These are phyloP conservation scores for Ellobium chinense DNA, from an alignment of 2,888 invertebrate genomes.

Conservation along the genomic window DNA sequence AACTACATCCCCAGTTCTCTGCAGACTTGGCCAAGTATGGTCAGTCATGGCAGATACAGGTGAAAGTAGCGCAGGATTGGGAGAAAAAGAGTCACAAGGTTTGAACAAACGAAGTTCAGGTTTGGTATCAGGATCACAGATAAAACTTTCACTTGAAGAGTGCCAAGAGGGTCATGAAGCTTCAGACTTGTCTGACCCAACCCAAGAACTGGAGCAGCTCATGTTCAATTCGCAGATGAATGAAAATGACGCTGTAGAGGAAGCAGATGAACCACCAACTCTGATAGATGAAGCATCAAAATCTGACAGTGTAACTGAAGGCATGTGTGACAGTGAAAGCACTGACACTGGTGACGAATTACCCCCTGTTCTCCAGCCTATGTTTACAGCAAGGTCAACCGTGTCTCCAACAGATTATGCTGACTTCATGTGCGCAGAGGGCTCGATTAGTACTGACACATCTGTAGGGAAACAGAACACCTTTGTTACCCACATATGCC, in stretches of 20 bases:
- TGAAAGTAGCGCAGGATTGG: neutral
- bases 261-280: conserved; percentile 32
- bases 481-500: neutral
- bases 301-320: neutral
- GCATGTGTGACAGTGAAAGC: neutral
- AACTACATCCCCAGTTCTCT: neutral
- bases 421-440: neutral
- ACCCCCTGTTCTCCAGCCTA: conserved; percentile 40
- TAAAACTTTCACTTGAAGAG: neutral
- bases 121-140: too few relatives aligned
- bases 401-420: neutral
- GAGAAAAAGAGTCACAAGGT: neutral
- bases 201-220: neutral
- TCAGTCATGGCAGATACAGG: neutral
- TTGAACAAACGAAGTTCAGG: neutral
- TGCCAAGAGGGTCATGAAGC: too few relatives aligned
- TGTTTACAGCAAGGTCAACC: conserved; percentile 9
- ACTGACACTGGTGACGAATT: conserved; percentile 3
- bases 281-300: conserved; percentile 20
- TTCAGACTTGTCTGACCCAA: neutral
- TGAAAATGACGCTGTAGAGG: neutral
- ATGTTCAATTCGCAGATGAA: neutral
- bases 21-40: neutral
- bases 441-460: neutral
- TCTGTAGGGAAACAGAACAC: neutral